Percentiles rank a stretch among this genome's conserved stretches.
These are phyloP conservation scores for Mesochorus sp. DNA, from an alignment of 2,888 invertebrate species.

Conservation along the genomic window DNA sequence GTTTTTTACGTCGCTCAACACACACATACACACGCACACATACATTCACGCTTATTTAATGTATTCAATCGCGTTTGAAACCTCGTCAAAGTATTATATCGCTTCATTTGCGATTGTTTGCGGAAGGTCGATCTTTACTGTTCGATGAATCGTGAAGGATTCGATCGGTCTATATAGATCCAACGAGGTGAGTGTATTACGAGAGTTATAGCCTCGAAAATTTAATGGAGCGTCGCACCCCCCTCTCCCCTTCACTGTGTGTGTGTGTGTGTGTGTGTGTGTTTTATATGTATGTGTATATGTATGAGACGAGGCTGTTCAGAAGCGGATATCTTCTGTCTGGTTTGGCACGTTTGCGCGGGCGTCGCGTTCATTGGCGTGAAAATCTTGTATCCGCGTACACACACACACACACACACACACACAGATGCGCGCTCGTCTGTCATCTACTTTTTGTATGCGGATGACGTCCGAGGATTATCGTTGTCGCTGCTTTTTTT, in stretches of 20 bases:
- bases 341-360: conserved; percentile 72
- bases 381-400: conserved; percentile 53
- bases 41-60: no score
- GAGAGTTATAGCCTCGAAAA: conserved; percentile 67
- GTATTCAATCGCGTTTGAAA: conserved; percentile 37
- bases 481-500: conserved; percentile 13
- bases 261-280: not conserved
- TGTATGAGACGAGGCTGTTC: conserved; percentile 24
- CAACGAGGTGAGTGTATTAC: not conserved
- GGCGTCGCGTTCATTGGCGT: conserved; percentile 63
- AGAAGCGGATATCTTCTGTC: conserved; percentile 73
- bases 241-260: conserved; percentile 20
- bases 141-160: conserved; percentile 69
- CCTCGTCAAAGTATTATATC: conserved; percentile 69
- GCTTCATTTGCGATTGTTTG: conserved; percentile 77
- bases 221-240: conserved; percentile 71
- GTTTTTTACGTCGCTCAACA: not conserved
- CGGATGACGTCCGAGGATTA: conserved; percentile 46
- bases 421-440: not conserved
- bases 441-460: conserved; percentile 19
- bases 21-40: not conserved
- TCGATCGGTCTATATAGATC: conserved; percentile 39
- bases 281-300: not conserved
- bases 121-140: conserved; percentile 70
- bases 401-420: conserved; percentile 12